These are phyloP conservation scores for Tokudaia tokunoshimensis DNA, from an alignment of 2,797 vertebrate genomes.

Conservation along the genomic window DNA sequence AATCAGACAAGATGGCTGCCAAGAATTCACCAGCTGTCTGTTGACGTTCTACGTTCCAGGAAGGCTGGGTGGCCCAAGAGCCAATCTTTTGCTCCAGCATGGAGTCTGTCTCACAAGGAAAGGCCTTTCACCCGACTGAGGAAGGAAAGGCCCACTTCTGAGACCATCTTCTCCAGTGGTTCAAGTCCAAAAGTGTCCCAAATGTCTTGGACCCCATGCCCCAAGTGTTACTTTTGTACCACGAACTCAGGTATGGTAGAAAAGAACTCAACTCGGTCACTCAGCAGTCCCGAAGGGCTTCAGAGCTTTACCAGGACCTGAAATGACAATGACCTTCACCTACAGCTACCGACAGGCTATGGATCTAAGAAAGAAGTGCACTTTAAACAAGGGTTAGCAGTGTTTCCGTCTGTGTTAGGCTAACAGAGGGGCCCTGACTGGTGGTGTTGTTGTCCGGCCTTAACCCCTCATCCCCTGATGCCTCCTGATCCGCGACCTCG, in stretches of 20 bases:
- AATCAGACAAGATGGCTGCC: background rate
- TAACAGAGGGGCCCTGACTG: background rate
- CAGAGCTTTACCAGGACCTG: background rate
- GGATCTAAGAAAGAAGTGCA: background rate
- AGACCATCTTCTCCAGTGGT: background rate
- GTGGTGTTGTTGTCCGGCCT: background rate
- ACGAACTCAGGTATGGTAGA: background rate
- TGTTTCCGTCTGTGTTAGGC: background rate
- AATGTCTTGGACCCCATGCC: background rate
- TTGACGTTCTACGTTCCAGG: background rate
- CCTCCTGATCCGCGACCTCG: background rate
- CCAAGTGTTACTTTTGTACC: background rate
- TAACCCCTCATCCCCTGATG: background rate
- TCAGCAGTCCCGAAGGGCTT: background rate
- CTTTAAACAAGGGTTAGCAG: background rate
- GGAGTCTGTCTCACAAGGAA: background rate
- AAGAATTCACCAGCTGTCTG: background rate
- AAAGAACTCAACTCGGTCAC: background rate
- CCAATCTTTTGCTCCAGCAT: rapidly evolving
- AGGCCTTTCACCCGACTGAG: background rate
- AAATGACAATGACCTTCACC: background rate
- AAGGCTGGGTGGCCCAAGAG: background rate
- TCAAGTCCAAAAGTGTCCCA: background rate
- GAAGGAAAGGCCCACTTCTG: background rate
- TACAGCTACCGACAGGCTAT: background rate